Percentiles rank a stretch among this genome's conserved stretches.
Conservation (phyloP, 2,113 vertebrate genomes). For the Myiopsitta monachus region DNA sequence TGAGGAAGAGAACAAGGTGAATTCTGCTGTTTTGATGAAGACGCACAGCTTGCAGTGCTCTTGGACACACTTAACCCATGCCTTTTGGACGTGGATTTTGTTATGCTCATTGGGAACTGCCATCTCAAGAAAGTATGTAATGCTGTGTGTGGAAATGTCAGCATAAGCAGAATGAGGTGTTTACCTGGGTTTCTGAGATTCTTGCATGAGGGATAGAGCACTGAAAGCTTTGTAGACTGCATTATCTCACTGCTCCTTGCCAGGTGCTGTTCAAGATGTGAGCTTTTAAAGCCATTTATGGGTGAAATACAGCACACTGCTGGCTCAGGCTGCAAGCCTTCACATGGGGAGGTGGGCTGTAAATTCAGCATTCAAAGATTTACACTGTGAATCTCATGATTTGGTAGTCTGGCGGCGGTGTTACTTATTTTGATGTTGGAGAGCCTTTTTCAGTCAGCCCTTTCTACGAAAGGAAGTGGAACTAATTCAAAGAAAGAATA, state of each 20-base stretch:
- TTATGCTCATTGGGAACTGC: conserved; percentile 1
- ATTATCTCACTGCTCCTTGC: not conserved
- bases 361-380: not conserved
- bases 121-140: not conserved
- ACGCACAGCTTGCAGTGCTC: not conserved
- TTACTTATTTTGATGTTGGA: not conserved
- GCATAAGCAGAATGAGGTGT: conserved; percentile 9
- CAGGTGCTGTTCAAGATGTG: conserved; percentile 11
- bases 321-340: not conserved
- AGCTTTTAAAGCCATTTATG: conserved; percentile 20
- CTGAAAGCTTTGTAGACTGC: not conserved
- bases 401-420: not conserved
- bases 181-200: not conserved
- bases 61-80: not conserved
- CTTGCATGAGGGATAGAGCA: not conserved
- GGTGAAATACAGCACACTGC: conserved; percentile 21
- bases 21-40: conserved; percentile 39
- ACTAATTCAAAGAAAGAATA: not conserved
- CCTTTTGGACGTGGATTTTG: not conserved
- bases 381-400: not conserved
- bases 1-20: conserved; percentile 28
- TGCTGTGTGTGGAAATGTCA: not conserved
- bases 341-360: not conserved
- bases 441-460: not conserved
- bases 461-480: not conserved